Evolutionary conservation across 1,140 invertebrate species (phyloP).

Genomic region (Macrotrachela quadricornifera): DNA sequence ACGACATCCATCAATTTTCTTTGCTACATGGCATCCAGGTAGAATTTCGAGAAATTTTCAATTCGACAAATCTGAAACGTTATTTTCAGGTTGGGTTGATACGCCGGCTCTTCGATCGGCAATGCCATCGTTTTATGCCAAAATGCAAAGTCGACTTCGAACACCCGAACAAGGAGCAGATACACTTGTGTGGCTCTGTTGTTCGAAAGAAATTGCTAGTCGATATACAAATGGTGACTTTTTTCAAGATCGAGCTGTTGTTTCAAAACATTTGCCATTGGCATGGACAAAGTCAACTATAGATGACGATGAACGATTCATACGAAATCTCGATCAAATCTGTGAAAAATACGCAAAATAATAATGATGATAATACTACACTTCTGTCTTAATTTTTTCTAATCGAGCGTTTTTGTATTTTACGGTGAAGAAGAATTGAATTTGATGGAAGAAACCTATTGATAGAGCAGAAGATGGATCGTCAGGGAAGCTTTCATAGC

Average conservation of each 20-base stretch:
- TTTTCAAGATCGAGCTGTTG: conserved; percentile 30
- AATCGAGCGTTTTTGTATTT: no score
- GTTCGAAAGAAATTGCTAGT: conserved; percentile 14
- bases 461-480: no score
- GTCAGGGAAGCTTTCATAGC: no score
- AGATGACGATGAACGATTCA: conserved; percentile 15
- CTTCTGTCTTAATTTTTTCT: no score
- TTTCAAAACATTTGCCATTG: conserved; percentile 20
- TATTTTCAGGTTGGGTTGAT: not conserved
- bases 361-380: no score
- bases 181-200: conserved; percentile 33
- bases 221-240: conserved; percentile 27
- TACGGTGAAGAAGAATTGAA: no score
- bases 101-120: conserved; percentile 27
- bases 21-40: conserved; percentile 35
- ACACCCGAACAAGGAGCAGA: conserved; percentile 34
- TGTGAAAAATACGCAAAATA: conserved; percentile 5
- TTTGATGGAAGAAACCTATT: no score
- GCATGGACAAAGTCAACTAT: conserved; percentile 19
- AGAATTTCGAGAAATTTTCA: conserved; percentile 26
- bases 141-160: conserved; percentile 31
- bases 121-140: conserved; percentile 33
- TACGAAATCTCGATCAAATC: conserved; percentile 16
- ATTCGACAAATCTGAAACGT: not conserved
- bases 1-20: conserved; percentile 30